A percentile compares a stretch with the other conserved stretches of the same genome.
Conservation (phyloP, 2,797 vertebrate genomes). For the Scomberomorus guttatus region DNA sequence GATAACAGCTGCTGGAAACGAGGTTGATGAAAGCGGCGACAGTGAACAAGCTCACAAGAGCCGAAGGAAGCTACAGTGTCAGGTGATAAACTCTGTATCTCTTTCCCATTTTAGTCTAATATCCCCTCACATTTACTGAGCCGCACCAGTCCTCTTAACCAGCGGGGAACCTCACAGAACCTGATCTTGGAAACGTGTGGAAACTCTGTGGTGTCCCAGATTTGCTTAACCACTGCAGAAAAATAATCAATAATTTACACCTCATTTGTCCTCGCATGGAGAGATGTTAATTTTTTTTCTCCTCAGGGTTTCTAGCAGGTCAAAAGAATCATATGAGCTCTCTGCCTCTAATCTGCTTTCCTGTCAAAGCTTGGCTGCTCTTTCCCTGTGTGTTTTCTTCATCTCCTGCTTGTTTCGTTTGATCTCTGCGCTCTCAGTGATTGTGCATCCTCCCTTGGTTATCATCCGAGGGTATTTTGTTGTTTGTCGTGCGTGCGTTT, state of each 20-base stretch:
- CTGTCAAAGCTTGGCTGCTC: conserved; percentile 23
- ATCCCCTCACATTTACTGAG: background rate
- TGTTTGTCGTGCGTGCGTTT: background rate
- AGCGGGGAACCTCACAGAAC: conserved; percentile 16
- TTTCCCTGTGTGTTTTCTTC: conserved; percentile 17
- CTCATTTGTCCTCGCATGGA: conserved; percentile 40
- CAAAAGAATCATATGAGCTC: conserved; percentile 28
- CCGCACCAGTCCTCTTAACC: background rate
- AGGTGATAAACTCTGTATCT: background rate
- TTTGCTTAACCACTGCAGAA: conserved; percentile 38
- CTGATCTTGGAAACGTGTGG: conserved; percentile 12
- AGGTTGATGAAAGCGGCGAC: too few relatives aligned
- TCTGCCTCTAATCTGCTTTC: conserved; percentile 25
- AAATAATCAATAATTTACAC: conserved; percentile 62
- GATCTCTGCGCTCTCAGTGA: conserved; percentile 30
- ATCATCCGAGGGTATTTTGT: background rate
- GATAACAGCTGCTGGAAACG: background rate
- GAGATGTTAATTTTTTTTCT: conserved; percentile 20
- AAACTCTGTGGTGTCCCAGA: conserved; percentile 41
- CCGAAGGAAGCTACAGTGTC: too few relatives aligned
- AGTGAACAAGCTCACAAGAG: too few relatives aligned
- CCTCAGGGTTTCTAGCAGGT: conserved; percentile 34
- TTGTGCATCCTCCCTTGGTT: background rate
- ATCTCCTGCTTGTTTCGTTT: conserved; percentile 21
- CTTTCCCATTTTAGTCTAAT: background rate